Evolutionary conservation across 2,113 vertebrate genomes (phyloP).

Genomic region (Muntiacus reevesi): DNA sequence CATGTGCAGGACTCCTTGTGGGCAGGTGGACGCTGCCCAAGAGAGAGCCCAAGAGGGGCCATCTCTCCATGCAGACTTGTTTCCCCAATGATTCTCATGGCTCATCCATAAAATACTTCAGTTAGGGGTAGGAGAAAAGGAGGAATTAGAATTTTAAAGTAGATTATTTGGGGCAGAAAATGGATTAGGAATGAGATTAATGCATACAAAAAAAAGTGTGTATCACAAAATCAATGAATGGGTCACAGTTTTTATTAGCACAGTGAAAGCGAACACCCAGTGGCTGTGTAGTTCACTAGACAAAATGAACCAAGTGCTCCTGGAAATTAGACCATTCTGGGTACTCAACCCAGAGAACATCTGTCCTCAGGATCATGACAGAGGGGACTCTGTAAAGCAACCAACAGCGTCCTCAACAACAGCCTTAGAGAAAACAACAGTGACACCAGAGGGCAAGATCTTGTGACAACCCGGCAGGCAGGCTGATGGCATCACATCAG

Average conservation of each 20-base stretch:
- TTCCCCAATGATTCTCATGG: neutral
- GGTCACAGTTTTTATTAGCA: neutral
- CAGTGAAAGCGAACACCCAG: neutral
- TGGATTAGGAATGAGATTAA: neutral
- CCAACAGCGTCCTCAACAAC: neutral
- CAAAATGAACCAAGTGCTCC: neutral
- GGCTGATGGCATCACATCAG: neutral
- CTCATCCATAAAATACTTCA: neutral
- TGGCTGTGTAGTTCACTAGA: neutral
- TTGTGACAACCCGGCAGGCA: neutral
- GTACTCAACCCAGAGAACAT: neutral
- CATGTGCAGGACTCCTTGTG: neutral
- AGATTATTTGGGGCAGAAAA: neutral
- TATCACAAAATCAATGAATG: neutral
- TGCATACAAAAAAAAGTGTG: neutral
- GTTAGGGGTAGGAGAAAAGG: neutral
- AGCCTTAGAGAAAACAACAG: neutral
- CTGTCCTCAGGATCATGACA: accelerated
- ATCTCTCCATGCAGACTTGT: neutral
- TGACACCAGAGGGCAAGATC: neutral
- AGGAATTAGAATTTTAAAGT: neutral
- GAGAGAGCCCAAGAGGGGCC: neutral
- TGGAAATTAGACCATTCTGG: neutral
- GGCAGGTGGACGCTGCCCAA: accelerated
- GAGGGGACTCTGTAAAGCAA: neutral